phyloP scores from a whole-genome alignment of 1,140 invertebrate genomes.

The Tribolium madens region DNA sequence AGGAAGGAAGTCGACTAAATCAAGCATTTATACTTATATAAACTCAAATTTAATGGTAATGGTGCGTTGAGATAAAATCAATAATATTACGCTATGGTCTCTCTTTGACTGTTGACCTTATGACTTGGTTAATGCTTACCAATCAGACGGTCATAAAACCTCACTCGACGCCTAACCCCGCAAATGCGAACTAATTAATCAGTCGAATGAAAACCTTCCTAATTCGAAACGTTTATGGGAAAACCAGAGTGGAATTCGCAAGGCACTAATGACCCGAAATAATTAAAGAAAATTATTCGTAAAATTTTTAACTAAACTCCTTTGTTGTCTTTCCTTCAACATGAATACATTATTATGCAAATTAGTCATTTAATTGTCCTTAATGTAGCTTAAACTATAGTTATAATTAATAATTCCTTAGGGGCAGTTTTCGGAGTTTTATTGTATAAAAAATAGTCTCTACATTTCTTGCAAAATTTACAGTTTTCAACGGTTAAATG shows the following conservation, averaged over 20 bases:
- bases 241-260: neutral
- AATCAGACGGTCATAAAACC: slow-evolving; percentile 23
- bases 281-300: too few relatives aligned
- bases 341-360: too few relatives aligned
- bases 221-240: slow-evolving; percentile 10
- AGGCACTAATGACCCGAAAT: neutral
- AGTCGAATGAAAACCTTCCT: neutral
- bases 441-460: too few relatives aligned
- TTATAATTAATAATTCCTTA: too few relatives aligned
- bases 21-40: slow-evolving; percentile 8
- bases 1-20: neutral
- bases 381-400: too few relatives aligned
- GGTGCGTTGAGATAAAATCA: neutral
- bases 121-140: slow-evolving; percentile 25
- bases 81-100: neutral
- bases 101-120: neutral
- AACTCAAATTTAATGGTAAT: neutral
- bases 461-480: too few relatives aligned
- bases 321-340: too few relatives aligned
- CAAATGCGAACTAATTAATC: slow-evolving; percentile 17
- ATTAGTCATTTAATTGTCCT: too few relatives aligned
- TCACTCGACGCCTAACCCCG: neutral
- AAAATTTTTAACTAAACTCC: too few relatives aligned
- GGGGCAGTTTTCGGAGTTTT: too few relatives aligned
- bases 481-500: neutral